phyloP scores from a whole-genome alignment of 2,888 invertebrate genomes.

The Ophion slaviceki region DNA sequence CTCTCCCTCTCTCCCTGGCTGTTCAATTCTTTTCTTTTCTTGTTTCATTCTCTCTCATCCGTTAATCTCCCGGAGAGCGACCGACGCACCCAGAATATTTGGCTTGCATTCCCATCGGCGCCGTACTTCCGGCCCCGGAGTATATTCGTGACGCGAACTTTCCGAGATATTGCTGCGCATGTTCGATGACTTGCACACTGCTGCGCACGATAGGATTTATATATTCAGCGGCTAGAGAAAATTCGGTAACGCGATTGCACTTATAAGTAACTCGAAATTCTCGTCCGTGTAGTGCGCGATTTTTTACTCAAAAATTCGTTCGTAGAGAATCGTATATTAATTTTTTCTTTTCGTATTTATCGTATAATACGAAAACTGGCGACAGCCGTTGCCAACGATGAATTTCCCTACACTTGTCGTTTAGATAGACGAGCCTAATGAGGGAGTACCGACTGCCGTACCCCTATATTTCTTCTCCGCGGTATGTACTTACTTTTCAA shows the following conservation, averaged over 20 bases:
- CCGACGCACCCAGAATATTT: slow-evolving; percentile 54
- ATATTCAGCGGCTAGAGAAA: slow-evolving; percentile 8
- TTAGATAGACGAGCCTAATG: no score
- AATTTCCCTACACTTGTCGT: no score
- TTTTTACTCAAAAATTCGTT: not conserved
- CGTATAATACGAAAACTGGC: no score
- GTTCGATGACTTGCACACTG: slow-evolving; percentile 4
- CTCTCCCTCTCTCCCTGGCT: not conserved
- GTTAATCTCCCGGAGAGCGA: slow-evolving; percentile 37
- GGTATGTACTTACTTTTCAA: no score
- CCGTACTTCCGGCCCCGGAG: slow-evolving; percentile 52
- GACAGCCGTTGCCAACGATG: no score
- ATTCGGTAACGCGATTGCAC: not conserved
- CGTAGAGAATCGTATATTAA: not conserved
- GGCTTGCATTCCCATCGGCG: slow-evolving; percentile 60
- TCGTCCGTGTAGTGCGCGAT: not conserved
- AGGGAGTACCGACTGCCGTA: no score
- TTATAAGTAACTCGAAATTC: not conserved
- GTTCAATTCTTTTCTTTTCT: slow-evolving; percentile 7
- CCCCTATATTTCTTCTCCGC: no score
- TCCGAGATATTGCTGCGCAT: slow-evolving; percentile 40
- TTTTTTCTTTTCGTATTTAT: no score
- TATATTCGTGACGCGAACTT: slow-evolving; percentile 38
- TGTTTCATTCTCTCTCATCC: slow-evolving; percentile 36
- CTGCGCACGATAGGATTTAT: not conserved